phyloP scores from a whole-genome alignment of 2,888 invertebrate genomes.

The Heliconius hortense region DNA sequence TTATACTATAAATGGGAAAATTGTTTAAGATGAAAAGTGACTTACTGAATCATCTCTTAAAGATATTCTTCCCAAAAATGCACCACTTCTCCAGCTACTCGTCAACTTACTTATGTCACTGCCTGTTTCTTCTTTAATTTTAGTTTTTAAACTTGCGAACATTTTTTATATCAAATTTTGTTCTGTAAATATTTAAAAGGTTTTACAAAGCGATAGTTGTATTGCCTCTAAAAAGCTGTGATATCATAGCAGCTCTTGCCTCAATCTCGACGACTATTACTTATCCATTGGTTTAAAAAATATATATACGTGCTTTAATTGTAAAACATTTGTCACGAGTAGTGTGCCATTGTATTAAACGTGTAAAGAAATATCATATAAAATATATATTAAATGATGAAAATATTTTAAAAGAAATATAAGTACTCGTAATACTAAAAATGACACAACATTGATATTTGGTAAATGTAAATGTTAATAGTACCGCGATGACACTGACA shows the following conservation, averaged over 20 bases:
- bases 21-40: slow-evolving; percentile 12
- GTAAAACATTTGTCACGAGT: slow-evolving; percentile 22
- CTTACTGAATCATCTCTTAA: slow-evolving; percentile 77
- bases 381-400: background rate
- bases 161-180: slow-evolving; percentile 69
- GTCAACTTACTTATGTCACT: slow-evolving; percentile 85
- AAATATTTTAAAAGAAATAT: slow-evolving; percentile 6
- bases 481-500: slow-evolving; percentile 5
- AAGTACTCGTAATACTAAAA: slow-evolving; percentile 1
- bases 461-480: background rate
- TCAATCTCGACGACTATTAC: slow-evolving; percentile 15
- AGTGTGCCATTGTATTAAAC: background rate
- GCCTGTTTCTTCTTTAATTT: slow-evolving; percentile 94
- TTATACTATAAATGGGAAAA: background rate
- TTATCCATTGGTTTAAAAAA: slow-evolving; percentile 30
- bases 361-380: background rate
- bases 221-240: slow-evolving; percentile 12
- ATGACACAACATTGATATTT: slow-evolving; percentile 22
- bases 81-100: slow-evolving; percentile 76
- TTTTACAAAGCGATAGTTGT: background rate
- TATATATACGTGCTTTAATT: slow-evolving; percentile 18
- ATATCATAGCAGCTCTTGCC: slow-evolving; percentile 20
- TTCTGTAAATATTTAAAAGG: slow-evolving; percentile 24
- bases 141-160: slow-evolving; percentile 94
- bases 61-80: slow-evolving; percentile 77